Evolutionary conservation across 1,140 invertebrate genomes (phyloP), one percentile per base, ranked within the genome.

Genomic region (Zaprionus vittiger): DNA sequence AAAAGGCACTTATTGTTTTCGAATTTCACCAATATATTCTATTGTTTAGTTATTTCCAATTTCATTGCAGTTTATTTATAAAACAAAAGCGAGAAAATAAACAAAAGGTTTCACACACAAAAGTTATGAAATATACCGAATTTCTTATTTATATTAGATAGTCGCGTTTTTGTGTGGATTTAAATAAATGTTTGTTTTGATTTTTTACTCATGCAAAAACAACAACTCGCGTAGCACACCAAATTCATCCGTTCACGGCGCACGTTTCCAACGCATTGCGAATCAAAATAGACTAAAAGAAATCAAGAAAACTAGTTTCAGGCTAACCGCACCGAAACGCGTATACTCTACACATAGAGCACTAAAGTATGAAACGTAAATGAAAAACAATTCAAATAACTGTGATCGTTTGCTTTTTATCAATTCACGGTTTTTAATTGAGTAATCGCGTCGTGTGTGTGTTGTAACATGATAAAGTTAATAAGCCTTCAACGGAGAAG

Each of bases 191-290:
- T 31, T 56, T 15, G 34, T 31, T 41, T 59, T 52, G 17, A 34
- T 64, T 52, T 37, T 65, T 54, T 4, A n/a, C 7, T 15, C 31
- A 70, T 17, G 24, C 31, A 17, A 62, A 69, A 26, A 70, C 28
- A 17, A 24, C 44, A 69, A 67, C 57, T 28, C 57, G 22, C 24
- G 26, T 52, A 70, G 52, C 34, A 54, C 28, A 62, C 31, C 61
- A 56, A 41, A 22, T n/a, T 59, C 54, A 55, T 59, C 73, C 60
- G 67, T 64, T 63, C 67, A n/a, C 52, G 57, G 67, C 54, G 61
- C 61, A 75, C 68, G 73, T 71, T 64, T 63, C 24, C 34, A 47
- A 9, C 54, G 73, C 57, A 60, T 64, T 71, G 67, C 67, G n/a
- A 52, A 56, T 47, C 54, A 37, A 52, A 64, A 59, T 52, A 63